These are phyloP conservation scores for Ischnura elegans DNA, from an alignment of 2,888 invertebrate genomes.

Conservation along the genomic window DNA sequence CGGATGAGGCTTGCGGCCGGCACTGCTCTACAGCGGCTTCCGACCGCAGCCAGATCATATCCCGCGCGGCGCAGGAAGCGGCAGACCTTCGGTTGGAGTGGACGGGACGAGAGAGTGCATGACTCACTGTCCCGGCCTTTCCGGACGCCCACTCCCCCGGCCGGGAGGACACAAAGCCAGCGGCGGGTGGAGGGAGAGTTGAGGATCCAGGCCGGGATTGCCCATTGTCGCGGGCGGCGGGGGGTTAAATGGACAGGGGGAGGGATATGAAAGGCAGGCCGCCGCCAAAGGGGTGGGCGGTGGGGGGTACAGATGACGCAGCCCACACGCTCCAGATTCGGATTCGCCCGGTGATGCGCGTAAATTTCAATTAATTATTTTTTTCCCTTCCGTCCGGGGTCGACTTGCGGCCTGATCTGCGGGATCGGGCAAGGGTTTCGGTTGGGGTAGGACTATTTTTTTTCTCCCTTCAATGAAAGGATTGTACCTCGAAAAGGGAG, in stretches of 20 bases:
- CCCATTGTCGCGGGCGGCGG: not conserved
- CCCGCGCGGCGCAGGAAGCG: not conserved
- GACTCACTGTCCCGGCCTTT: not conserved
- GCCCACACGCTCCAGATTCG: not conserved
- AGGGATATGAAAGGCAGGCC: not conserved
- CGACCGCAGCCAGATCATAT: no score
- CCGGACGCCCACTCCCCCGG: not conserved
- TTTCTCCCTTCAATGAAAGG: no score
- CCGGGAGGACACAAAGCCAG: not conserved
- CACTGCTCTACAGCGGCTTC: no score
- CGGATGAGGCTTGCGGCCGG: no score
- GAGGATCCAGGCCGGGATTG: not conserved
- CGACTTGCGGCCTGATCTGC: not conserved
- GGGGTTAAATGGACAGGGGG: not conserved
- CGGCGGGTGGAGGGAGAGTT: not conserved
- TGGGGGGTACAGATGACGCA: not conserved
- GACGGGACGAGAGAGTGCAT: not conserved
- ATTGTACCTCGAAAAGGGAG: not conserved
- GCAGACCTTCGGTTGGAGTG: not conserved
- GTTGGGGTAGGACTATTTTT: no score
- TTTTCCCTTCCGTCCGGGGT: not conserved
- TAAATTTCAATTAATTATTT: conserved; percentile 38
- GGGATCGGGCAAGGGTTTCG: not conserved
- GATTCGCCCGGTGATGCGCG: not conserved
- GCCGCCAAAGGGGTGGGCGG: not conserved